Conservation (phyloP, 2,113 vertebrate genomes). For the Pterocles burchelli region DNA sequence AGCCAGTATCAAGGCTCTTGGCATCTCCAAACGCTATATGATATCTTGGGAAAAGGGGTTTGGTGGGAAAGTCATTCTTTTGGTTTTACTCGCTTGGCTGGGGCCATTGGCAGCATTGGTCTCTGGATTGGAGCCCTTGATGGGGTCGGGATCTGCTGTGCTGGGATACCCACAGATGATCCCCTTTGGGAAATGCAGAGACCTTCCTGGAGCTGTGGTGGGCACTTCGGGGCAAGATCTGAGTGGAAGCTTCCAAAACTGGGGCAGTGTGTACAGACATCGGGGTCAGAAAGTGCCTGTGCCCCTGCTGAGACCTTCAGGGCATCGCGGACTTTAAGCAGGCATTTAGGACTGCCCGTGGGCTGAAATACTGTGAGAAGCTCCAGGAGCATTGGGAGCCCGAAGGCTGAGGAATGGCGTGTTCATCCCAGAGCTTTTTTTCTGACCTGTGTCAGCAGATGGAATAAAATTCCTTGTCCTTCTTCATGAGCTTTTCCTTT, state of each 20-base stretch:
- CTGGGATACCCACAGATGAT: too few species aligned
- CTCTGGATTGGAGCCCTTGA: background rate
- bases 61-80: background rate
- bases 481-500: background rate
- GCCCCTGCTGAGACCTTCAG: background rate
- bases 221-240: background rate
- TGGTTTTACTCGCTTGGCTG: background rate
- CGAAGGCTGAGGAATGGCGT: background rate
- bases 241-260: background rate
- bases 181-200: background rate
- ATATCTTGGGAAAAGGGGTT: background rate
- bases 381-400: background rate
- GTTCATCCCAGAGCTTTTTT: background rate
- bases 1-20: accelerated
- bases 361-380: background rate
- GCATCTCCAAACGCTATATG: background rate
- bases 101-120: accelerated
- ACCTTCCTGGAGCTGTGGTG: accelerated
- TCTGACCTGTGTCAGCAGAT: background rate
- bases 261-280: accelerated
- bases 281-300: background rate
- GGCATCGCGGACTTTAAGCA: background rate
- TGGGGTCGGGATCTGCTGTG: background rate
- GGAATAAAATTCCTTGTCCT: background rate
- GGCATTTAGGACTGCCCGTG: accelerated